phyloP scores from a whole-genome alignment of 2,888 invertebrate genomes.

The Bellardia pandia region DNA sequence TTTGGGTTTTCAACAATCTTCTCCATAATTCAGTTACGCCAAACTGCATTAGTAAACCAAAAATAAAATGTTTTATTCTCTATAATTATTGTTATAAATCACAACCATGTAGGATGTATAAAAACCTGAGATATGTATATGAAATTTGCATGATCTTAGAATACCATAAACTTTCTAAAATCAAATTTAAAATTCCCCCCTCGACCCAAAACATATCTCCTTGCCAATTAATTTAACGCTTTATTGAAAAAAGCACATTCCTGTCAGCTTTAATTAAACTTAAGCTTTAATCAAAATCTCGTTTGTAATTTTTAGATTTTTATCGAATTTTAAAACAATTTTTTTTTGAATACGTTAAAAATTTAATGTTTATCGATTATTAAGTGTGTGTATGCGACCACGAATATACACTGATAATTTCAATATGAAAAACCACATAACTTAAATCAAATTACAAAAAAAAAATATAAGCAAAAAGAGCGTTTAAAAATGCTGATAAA shows the following conservation, averaged over 20 bases:
- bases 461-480: slow-evolving; percentile 17
- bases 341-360: slow-evolving; percentile 25
- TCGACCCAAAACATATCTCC: neutral
- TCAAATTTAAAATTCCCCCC: neutral
- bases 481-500: slow-evolving; percentile 28
- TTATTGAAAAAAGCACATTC: neutral
- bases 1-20: no score
- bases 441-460: slow-evolving; percentile 22
- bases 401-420: slow-evolving; percentile 29
- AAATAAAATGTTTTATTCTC: no score
- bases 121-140: no score
- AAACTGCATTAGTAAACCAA: no score
- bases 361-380: slow-evolving; percentile 7
- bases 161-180: no score
- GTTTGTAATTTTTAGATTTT: slow-evolving; percentile 47
- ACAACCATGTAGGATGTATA: no score
- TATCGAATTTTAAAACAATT: slow-evolving; percentile 44
- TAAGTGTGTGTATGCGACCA: neutral
- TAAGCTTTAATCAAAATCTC: slow-evolving; percentile 31
- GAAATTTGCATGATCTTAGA: no score
- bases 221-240: neutral
- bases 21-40: no score
- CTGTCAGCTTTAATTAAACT: slow-evolving; percentile 40
- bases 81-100: no score
- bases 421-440: neutral